phyloP scores from a whole-genome alignment of 2,797 vertebrate genomes.

The Cirrhinus mrigala region DNA sequence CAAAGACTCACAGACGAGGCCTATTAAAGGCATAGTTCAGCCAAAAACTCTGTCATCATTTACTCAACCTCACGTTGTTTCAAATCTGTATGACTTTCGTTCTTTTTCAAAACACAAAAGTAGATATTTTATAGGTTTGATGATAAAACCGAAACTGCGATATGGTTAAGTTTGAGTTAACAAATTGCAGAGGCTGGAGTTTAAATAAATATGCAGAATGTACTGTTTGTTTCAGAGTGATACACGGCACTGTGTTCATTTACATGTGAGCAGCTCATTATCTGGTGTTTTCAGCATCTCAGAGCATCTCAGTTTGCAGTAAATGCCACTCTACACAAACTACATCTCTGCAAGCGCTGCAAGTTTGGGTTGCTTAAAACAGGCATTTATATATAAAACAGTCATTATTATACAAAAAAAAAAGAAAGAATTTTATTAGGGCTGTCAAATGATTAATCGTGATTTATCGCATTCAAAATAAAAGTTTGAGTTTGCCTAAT shows the following conservation, averaged over 20 bases:
- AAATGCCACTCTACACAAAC: background rate
- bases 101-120: background rate
- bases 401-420: too few species aligned
- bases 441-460: too few species aligned
- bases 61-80: background rate
- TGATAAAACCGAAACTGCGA: background rate
- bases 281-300: background rate
- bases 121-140: background rate
- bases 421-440: too few species aligned
- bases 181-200: background rate
- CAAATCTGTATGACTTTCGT: background rate
- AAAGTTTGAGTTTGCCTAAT: too few species aligned
- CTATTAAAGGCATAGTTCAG: conserved; percentile 8
- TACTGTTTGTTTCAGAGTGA: background rate
- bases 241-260: background rate
- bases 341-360: background rate
- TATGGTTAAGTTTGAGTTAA: background rate
- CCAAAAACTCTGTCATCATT: conserved; percentile 14
- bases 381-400: too few species aligned
- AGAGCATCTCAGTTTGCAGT: background rate
- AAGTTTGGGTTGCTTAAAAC: background rate
- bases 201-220: background rate
- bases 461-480: too few species aligned
- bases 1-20: conserved; percentile 30
- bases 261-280: background rate